Conservation (phyloP, 2,113 vertebrate species). For the Rhabdornis inornatus region DNA sequence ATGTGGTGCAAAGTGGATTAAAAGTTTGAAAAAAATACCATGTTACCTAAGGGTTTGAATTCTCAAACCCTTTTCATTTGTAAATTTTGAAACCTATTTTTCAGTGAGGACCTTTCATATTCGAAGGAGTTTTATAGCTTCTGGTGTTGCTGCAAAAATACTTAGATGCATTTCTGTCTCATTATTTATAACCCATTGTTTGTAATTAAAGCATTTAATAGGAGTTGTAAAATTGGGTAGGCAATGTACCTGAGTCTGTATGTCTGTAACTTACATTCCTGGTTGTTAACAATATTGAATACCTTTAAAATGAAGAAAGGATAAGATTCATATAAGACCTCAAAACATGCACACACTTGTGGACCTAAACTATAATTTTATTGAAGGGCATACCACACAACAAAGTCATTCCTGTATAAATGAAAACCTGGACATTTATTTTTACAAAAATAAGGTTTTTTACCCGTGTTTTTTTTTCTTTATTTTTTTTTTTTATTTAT, state of each 20-base stretch:
- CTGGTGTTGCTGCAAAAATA: conserved; percentile 2
- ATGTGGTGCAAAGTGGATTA: conserved; percentile 26
- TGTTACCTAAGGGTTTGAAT: conserved; percentile 15
- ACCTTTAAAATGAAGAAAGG: conserved; percentile 39
- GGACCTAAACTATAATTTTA: conserved; percentile 57
- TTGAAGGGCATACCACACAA: conserved; percentile 49
- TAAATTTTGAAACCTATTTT: conserved; percentile 36
- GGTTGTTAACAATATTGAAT: conserved; percentile 4
- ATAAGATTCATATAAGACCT: conserved; percentile 10
- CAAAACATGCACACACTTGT: conserved; percentile 1
- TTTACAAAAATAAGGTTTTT: conserved; percentile 45
- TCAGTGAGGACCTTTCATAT: background rate
- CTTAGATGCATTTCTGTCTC: conserved; percentile 23
- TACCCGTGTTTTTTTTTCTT: background rate
- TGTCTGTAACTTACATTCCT: conserved; percentile 42
- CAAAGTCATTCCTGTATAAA: conserved; percentile 61
- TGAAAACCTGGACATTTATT: conserved; percentile 64
- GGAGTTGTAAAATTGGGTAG: conserved; percentile 40
- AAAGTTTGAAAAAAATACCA: conserved; percentile 5
- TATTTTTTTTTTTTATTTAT: background rate
- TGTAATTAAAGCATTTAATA: conserved; percentile 57
- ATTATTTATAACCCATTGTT: conserved; percentile 50
- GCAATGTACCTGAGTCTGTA: background rate
- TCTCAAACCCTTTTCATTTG: conserved; percentile 16
- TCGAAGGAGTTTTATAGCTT: background rate